Evolutionary conservation across 2,797 vertebrate genomes (phyloP), one percentile per base, ranked within the genome.

Genomic region (Tauraco hartlaubi): DNA sequence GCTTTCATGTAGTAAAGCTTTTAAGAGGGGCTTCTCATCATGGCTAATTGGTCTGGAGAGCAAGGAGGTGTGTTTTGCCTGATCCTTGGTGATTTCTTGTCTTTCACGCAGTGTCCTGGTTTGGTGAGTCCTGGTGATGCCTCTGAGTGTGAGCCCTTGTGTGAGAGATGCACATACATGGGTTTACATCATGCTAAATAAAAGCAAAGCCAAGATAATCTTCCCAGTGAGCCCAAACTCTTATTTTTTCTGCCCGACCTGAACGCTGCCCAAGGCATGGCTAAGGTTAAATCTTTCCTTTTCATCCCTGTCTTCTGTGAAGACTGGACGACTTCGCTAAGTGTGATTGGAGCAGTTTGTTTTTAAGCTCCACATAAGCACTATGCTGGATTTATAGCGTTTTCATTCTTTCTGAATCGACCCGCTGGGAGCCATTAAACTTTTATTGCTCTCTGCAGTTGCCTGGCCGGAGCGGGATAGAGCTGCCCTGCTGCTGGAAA

Each of bases 301-400:
- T 96, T 58, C 96, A 92, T 95, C 71, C 90, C 46, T 33, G 25
- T 96, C 94, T 94, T 96, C 93, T 68, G 93, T 93, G 97, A 97
- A 96, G 95, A 95, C 95, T 94, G 95, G 95, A 95, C 78, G 90
- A 85, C 94, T 98, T 97, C 56, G 94, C 98, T 98, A 98, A 97
- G 97, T 98, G 97, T 97, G 98, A 98, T 98, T 97, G 97, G 97
- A 98, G 97, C 97, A 91, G 97, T 98, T 98, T 98, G 98, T 98
- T 98, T 98, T 98, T 98, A 98, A 98, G 98, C 97, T 98, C 96
- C 96, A 95, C 97, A 97, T 98, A 98, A 98, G 98, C 97, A 97
- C 96, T 58, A 35, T 96, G 96, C 71, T 96, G 98, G 98, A 98
- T 98, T 98, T 98, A 98, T 98, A 96, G 96, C 96, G 83, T 97